A percentile compares a stretch with the other conserved stretches of the same genome.
Evolutionary conservation across 2,113 vertebrate species (phyloP).

Genomic region (Alces alces): DNA sequence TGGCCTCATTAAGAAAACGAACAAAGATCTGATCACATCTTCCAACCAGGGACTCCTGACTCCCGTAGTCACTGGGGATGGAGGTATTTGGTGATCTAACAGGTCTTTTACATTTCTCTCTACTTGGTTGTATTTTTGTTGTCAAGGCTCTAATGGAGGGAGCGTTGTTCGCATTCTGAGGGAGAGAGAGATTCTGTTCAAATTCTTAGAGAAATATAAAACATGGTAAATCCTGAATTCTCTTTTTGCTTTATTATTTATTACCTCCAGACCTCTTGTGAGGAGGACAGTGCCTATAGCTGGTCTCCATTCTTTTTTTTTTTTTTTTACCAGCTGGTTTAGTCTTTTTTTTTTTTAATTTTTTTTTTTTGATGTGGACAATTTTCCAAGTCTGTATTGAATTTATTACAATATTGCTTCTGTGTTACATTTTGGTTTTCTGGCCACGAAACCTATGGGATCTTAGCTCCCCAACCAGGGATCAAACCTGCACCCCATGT

Average conservation of each 20-base stretch:
- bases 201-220: conserved; percentile 8
- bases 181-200: not conserved
- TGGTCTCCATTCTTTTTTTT: not conserved
- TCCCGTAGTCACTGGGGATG: not conserved
- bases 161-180: not conserved
- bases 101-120: conserved; percentile 46
- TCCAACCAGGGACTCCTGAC: conserved; percentile 8
- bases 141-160: not conserved
- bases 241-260: not conserved
- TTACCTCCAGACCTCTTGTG: not conserved
- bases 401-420: not conserved
- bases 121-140: not conserved
- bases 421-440: not conserved
- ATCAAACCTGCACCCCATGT: not conserved
- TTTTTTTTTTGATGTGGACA: not conserved
- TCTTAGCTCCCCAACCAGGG: not conserved
- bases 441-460: not conserved
- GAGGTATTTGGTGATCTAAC: not conserved
- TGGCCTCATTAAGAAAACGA: conserved; percentile 56
- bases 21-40: conserved; percentile 40
- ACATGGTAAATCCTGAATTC: not conserved
- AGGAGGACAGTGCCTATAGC: not conserved
- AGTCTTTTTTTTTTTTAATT: not conserved
- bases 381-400: not conserved
- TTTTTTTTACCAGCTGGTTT: not conserved